phyloP scores from a whole-genome alignment of 1,140 invertebrate genomes.

The Pygmarrhopalites habei region DNA sequence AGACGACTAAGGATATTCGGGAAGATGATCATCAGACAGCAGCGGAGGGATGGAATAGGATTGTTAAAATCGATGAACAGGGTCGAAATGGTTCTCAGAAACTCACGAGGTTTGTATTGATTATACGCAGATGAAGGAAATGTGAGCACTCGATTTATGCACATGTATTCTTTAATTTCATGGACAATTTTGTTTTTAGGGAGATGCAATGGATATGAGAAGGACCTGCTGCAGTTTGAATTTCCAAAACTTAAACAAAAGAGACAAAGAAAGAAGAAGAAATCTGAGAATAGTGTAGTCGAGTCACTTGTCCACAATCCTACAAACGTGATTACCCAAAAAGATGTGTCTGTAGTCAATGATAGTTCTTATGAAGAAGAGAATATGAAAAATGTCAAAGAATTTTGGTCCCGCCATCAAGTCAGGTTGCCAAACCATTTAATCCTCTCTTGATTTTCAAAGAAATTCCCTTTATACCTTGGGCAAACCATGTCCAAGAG shows the following conservation, averaged over 20 bases:
- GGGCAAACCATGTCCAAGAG: not conserved
- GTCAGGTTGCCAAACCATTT: not conserved
- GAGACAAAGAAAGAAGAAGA: not conserved
- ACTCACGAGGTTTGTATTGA: not conserved
- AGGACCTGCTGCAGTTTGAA: not conserved
- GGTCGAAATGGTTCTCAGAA: not conserved
- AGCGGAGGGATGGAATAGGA: not conserved
- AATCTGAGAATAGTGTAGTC: not conserved
- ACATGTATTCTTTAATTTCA: not conserved
- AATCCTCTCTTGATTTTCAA: not conserved
- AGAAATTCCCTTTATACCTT: not conserved
- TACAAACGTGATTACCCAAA: not conserved
- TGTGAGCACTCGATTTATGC: not conserved
- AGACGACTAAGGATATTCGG: not conserved
- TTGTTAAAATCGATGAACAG: not conserved
- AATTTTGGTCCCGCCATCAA: not conserved
- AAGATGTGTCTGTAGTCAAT: not conserved
- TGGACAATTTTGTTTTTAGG: not conserved
- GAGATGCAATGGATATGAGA: not conserved
- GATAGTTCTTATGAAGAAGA: too few relatives aligned
- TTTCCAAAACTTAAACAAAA: not conserved
- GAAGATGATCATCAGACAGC: not conserved
- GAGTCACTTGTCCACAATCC: not conserved
- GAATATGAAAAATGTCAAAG: too few relatives aligned
- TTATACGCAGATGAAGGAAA: not conserved